These are phyloP conservation scores for Toxotes lorentzi DNA, from an alignment of 2,797 vertebrate genomes.

Conservation along the genomic window DNA sequence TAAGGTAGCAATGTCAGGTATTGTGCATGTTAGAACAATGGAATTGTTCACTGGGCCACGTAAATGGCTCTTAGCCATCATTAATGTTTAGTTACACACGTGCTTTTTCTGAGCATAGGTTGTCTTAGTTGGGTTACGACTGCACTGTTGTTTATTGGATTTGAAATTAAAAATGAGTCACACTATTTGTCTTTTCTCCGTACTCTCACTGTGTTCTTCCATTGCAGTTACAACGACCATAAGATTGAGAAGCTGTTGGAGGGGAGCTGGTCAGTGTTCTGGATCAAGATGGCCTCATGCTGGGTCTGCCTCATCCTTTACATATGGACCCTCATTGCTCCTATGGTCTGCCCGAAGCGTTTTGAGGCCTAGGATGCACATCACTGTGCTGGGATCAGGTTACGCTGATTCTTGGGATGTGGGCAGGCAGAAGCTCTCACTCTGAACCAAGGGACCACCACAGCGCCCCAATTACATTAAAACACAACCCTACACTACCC, in stretches of 20 bases:
- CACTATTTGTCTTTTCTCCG: neutral
- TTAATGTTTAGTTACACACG: neutral
- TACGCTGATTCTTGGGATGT: constrained; percentile 36
- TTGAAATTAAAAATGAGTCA: neutral
- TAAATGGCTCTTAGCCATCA: neutral
- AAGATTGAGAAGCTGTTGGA: constrained; percentile 93
- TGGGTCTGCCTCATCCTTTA: constrained; percentile 95
- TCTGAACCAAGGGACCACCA: constrained; percentile 69
- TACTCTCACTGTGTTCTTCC: constrained; percentile 5
- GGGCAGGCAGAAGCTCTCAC: constrained; percentile 38
- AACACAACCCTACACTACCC: constrained; percentile 67
- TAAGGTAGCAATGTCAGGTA: neutral
- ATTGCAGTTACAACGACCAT: constrained; percentile 89
- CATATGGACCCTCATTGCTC: constrained; percentile 91
- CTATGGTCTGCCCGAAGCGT: constrained; percentile 91
- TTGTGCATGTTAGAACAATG: neutral
- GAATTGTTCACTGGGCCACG: neutral
- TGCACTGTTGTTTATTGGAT: neutral
- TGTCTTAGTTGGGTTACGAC: neutral
- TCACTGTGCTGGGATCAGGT: constrained; percentile 14
- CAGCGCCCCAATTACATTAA: constrained; percentile 39
- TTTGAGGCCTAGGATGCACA: constrained; percentile 87
- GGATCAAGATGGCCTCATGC: constrained; percentile 97
- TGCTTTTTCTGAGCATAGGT: neutral
- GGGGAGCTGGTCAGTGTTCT: constrained; percentile 95